Conservation (phyloP, 2,888 invertebrate species). For the Pammene fasciana region DNA sequence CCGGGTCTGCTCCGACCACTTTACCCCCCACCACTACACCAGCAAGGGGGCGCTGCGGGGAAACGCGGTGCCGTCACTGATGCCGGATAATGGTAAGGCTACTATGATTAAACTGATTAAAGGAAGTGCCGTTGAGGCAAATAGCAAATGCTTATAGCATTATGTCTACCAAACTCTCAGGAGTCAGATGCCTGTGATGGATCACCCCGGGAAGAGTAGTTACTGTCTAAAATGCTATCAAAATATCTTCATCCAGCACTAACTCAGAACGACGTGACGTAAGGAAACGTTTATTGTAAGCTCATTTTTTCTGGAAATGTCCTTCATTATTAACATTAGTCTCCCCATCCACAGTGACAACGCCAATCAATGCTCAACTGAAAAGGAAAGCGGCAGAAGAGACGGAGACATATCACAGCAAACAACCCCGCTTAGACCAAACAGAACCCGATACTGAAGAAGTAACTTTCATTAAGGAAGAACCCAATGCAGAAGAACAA, state of each 20-base stretch:
- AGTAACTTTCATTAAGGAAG: neutral
- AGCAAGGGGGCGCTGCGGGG: neutral
- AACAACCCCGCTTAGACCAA: neutral
- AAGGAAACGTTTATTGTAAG: no score
- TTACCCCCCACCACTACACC: neutral
- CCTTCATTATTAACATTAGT: neutral
- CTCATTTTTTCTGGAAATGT: neutral
- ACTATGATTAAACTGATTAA: no score
- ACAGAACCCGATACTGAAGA: neutral
- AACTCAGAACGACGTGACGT: no score
- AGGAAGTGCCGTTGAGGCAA: neutral
- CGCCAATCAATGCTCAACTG: neutral
- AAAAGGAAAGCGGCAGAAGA: neutral
- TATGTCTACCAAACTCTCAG: no score
- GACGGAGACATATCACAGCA: neutral
- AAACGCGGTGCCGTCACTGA: neutral
- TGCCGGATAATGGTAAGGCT: neutral
- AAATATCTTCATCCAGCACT: no score
- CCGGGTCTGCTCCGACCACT: slow-evolving; percentile 28
- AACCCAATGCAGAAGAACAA: neutral
- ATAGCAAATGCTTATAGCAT: no score
- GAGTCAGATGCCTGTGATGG: no score
- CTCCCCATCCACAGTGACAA: neutral
- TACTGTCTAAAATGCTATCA: no score
- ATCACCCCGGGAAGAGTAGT: no score